These are phyloP conservation scores for Muscidifurax raptorellus DNA, from an alignment of 1,140 invertebrate species.

Conservation along the genomic window DNA sequence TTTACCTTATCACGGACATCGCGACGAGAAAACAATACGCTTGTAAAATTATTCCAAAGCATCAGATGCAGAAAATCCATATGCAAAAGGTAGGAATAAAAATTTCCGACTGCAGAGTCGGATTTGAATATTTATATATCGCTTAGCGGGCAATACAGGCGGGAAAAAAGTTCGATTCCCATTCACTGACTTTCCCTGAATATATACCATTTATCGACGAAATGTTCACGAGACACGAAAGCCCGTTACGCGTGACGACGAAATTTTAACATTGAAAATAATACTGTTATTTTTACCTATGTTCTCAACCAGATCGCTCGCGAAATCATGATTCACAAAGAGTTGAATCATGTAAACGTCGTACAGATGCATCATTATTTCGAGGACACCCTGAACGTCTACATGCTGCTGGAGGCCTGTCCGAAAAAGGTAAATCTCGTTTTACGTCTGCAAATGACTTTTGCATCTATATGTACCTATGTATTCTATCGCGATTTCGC, in stretches of 20 bases:
- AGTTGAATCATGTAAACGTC: slow-evolving; percentile 81
- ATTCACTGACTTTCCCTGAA: not conserved
- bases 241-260: not conserved
- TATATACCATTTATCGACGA: not conserved
- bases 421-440: slow-evolving; percentile 76
- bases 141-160: not conserved
- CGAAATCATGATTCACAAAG: slow-evolving; percentile 84
- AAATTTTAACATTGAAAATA: slow-evolving; percentile 22
- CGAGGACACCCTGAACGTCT: slow-evolving; percentile 84
- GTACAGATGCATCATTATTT: slow-evolving; percentile 84
- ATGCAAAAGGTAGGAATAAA: slow-evolving; percentile 78
- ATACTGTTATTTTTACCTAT: slow-evolving; percentile 7
- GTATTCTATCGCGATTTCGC: not conserved
- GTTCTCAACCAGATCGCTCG: slow-evolving; percentile 70
- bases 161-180: not conserved
- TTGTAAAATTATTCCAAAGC: slow-evolving; percentile 86
- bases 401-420: slow-evolving; percentile 85
- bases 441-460: not conserved
- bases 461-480: not conserved
- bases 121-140: not conserved
- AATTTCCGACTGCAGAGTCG: not conserved
- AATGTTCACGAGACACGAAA: not conserved
- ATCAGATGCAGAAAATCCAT: slow-evolving; percentile 81
- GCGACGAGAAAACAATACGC: slow-evolving; percentile 80
- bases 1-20: slow-evolving; percentile 82